Base-by-base conservation (phyloP, 2,113 vertebrate genomes). In the Pycnonotus jocosus region DNA sequence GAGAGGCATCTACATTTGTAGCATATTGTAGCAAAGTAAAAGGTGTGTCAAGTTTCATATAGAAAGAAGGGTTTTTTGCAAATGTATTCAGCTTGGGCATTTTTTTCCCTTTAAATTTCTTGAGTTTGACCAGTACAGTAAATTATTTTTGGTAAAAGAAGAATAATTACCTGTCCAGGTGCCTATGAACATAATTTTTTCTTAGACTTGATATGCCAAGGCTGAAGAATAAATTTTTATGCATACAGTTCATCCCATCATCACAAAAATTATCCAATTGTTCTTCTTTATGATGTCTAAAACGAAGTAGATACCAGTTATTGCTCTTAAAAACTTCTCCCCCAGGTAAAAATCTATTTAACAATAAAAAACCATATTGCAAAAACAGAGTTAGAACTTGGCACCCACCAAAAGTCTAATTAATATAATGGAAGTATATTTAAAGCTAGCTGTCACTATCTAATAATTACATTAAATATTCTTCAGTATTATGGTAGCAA, bases 1-100 rank as follows among this genome's bases (percentile, higher is more conserved):
- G 16, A 25, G 2, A 7, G 20, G 12, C 6, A 38, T 54, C 3
- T 40, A 13, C 15, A 21, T 16, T 68, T n/a, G 8, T 19, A 40
- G 6, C 2, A 54, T 22, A 48, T 50, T 8, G 25, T 15, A 50
- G 24, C 14, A 50, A 69, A 6, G 11, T 64, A 74, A 93, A 80
- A n/a, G 0, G 0, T 31, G 12, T 10, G 3, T 42, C 12, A 78
- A n/a, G 8, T 54, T 68, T 53, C 42, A 27, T 15, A 42, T 7
- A 12, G 17, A 25, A 72, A 44, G 9, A 48, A 35, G 28, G 5
- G 5, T 0, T 37, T 68, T 71, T 86, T 44, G 6, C 3, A 83
- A 50, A 45, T n/a, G 10, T 22, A 54, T 66, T 62, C 2, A 11
- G 6, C n/a, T 35, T 61, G 35, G 17, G 9, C 2, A 6, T 51